Conservation (phyloP, 2,888 invertebrate genomes). For the Thera britannica region DNA sequence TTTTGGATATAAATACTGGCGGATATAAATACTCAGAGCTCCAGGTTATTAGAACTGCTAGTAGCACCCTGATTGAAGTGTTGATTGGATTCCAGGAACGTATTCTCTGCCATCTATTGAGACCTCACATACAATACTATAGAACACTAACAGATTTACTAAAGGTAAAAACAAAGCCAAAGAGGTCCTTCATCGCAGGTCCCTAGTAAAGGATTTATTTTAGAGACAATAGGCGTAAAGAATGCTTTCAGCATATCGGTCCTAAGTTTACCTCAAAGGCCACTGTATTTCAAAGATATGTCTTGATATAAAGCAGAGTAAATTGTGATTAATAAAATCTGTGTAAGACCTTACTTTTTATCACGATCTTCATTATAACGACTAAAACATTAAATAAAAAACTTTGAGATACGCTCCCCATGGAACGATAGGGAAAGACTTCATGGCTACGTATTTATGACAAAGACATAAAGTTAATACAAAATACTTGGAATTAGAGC, state of each 20-base stretch:
- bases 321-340: no score
- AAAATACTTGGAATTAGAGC: conserved; percentile 6
- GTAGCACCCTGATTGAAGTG: conserved; percentile 7
- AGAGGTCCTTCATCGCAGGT: not conserved
- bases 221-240: not conserved
- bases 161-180: not conserved
- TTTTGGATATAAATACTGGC: conserved; percentile 10
- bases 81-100: conserved; percentile 2
- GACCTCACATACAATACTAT: not conserved
- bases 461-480: conserved; percentile 2
- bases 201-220: not conserved
- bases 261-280: no score
- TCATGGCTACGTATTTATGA: not conserved
- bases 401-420: not conserved
- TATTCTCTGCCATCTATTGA: not conserved
- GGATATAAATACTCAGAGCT: not conserved
- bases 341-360: no score
- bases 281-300: no score
- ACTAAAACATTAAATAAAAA: not conserved
- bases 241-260: not conserved
- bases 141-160: not conserved
- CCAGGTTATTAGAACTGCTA: conserved; percentile 16
- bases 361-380: no score
- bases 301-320: no score
- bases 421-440: not conserved